These are phyloP conservation scores for Candidula unifasciata DNA, from an alignment of 2,888 invertebrate species.

Conservation along the genomic window DNA sequence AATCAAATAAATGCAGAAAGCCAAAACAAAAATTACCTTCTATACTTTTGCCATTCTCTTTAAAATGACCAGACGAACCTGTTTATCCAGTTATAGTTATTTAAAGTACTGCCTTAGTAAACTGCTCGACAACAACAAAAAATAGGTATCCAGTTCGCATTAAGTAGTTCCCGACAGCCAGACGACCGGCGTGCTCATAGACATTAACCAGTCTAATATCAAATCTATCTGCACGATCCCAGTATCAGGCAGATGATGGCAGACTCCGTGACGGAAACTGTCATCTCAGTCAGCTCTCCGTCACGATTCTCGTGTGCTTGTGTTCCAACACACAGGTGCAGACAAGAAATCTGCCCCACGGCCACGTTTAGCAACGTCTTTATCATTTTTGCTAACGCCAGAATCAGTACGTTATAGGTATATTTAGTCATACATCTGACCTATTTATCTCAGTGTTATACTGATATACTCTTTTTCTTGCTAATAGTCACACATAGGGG, in stretches of 20 bases:
- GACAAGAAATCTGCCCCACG: background rate
- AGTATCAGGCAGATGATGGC: background rate
- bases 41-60: background rate
- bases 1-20: no score
- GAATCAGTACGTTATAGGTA: background rate
- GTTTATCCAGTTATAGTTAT: background rate
- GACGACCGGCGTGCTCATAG: background rate
- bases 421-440: background rate
- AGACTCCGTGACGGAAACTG: background rate
- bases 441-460: no score
- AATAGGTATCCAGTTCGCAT: background rate
- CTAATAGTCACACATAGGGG: no score
- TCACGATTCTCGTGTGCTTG: slow-evolving; percentile 4
- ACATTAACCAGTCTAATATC: background rate
- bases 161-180: background rate
- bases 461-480: no score
- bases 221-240: background rate
- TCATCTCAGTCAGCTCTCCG: background rate
- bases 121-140: no score
- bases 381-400: background rate
- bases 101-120: background rate
- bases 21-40: no score
- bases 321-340: background rate
- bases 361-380: background rate
- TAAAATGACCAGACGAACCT: background rate